A percentile compares a stretch with the other conserved stretches of the same genome.
Evolutionary conservation across 2,113 vertebrate species (phyloP).

Genomic region (Tapirus terrestris): DNA sequence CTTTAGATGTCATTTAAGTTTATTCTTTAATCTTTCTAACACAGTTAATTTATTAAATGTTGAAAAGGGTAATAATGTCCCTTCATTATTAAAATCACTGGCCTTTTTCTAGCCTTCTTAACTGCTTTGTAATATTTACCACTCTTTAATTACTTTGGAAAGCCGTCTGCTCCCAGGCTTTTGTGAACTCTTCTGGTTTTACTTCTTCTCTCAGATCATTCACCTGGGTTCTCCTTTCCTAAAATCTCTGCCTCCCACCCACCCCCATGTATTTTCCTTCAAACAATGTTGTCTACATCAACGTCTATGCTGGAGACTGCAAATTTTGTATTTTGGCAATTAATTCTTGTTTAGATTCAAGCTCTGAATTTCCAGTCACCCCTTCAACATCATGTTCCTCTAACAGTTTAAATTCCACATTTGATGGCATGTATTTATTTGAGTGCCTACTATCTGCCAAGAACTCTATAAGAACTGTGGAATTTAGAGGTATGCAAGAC

Average conservation of each 20-base stretch:
- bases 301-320: neutral
- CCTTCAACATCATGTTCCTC: neutral
- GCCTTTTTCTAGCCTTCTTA: neutral
- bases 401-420: neutral
- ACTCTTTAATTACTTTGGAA: slow-evolving; percentile 22
- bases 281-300: neutral
- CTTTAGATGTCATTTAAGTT: neutral
- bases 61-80: neutral
- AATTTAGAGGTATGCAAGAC: neutral
- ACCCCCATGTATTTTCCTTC: neutral
- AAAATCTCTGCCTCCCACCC: neutral
- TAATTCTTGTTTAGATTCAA: neutral
- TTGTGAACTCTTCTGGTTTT: neutral
- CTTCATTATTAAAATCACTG: neutral
- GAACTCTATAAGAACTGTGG: neutral
- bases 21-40: neutral
- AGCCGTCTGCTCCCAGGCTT: neutral
- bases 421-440: neutral
- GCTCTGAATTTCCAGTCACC: neutral
- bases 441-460: neutral
- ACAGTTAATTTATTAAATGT: neutral
- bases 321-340: neutral
- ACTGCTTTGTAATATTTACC: neutral
- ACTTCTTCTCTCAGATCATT: neutral
- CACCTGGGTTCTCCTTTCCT: neutral